Conservation (phyloP, 2,797 vertebrate genomes). For the Sebastes paucispinis region DNA sequence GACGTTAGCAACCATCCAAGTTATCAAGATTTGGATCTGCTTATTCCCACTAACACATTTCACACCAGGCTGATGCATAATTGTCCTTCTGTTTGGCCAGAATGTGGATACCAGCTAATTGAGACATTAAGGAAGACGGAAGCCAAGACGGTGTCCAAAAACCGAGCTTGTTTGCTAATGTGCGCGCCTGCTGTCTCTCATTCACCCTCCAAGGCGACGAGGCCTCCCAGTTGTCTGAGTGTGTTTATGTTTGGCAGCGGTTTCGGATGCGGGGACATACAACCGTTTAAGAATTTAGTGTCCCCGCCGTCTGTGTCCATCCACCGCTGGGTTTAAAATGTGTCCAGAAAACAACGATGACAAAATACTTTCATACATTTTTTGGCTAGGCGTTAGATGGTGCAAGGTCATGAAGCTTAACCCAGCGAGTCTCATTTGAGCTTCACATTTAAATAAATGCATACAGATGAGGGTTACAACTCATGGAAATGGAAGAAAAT, state of each 20-base stretch:
- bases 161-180: constrained; percentile 23
- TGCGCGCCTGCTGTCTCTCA: constrained; percentile 36
- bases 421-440: constrained; percentile 31
- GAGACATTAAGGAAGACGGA: constrained; percentile 48
- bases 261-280: not conserved
- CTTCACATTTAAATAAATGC: constrained; percentile 61
- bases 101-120: constrained; percentile 53
- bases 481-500: constrained; percentile 31
- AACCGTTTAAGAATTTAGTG: not conserved
- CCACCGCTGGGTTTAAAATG: constrained; percentile 12
- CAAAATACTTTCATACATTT: not conserved
- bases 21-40: constrained; percentile 33
- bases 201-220: constrained; percentile 30
- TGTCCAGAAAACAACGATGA: not conserved
- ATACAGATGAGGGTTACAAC: constrained; percentile 50
- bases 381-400: not conserved
- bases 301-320: not conserved
- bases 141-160: constrained; percentile 41
- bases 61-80: constrained; percentile 58
- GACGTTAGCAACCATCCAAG: constrained; percentile 7
- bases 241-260: constrained; percentile 8
- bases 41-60: constrained; percentile 53
- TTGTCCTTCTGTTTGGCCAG: constrained; percentile 62
- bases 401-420: constrained; percentile 47
- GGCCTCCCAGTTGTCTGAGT: not conserved